Percentiles rank a stretch among this genome's conserved stretches.
These are phyloP conservation scores for Falcaria lacertinaria DNA, from an alignment of 2,888 invertebrate genomes.

Conservation along the genomic window DNA sequence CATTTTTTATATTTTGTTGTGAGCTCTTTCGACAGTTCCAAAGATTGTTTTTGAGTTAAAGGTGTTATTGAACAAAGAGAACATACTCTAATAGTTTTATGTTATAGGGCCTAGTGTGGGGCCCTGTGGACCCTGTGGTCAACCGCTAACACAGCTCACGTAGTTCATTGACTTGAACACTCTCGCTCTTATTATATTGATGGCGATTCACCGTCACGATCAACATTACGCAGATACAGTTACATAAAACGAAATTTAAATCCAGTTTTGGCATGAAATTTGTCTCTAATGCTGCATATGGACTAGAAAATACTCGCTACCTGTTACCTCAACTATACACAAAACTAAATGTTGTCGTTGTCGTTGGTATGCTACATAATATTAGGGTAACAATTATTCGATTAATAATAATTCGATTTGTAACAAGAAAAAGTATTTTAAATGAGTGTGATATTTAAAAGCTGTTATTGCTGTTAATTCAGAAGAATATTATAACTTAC, in stretches of 20 bases:
- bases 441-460: background rate
- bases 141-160: conserved; percentile 43
- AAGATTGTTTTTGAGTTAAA: too few relatives aligned
- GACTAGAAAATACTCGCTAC: too few relatives aligned
- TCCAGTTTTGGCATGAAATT: conserved; percentile 9
- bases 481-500: background rate
- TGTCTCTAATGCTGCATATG: conserved; percentile 1
- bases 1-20: too few relatives aligned
- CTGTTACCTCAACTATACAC: too few relatives aligned
- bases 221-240: conserved; percentile 1
- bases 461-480: background rate
- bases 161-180: conserved; percentile 47
- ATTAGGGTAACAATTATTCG: too few relatives aligned
- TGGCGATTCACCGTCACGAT: conserved; percentile 10
- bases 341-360: too few relatives aligned
- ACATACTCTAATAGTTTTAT: conserved; percentile 27
- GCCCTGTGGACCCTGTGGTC: conserved; percentile 54
- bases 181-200: conserved; percentile 36
- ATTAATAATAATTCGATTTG: too few relatives aligned
- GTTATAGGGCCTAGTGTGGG: conserved; percentile 28
- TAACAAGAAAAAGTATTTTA: background rate
- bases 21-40: too few relatives aligned
- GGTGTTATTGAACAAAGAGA: too few relatives aligned
- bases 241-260: conserved; percentile 2
- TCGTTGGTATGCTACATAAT: too few relatives aligned